Percentiles rank a stretch among this genome's conserved stretches.
phyloP scores from a whole-genome alignment of 1,140 invertebrate species.

The Archegozetes longisetosus region DNA sequence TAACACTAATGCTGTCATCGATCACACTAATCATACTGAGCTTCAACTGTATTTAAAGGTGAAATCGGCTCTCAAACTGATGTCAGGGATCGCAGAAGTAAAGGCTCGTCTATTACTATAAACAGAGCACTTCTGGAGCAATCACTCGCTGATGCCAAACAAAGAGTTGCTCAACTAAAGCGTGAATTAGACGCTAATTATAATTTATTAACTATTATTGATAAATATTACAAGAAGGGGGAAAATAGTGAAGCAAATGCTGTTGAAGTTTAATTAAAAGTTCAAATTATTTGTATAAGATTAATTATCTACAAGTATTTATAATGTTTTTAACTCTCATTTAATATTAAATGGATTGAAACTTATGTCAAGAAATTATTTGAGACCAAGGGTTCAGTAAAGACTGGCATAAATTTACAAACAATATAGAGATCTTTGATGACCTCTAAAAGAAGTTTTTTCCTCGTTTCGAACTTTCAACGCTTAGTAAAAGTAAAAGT shows the following conservation, averaged over 20 bases:
- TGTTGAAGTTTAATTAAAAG: constrained; percentile 9
- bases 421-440: too few relatives aligned
- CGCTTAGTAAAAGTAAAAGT: too few relatives aligned
- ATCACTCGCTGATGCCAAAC: constrained; percentile 14
- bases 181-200: constrained; percentile 16
- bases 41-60: background rate
- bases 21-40: background rate
- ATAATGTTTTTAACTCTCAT: too few relatives aligned
- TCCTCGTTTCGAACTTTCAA: too few relatives aligned
- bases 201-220: constrained; percentile 16
- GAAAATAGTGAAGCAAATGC: constrained; percentile 13
- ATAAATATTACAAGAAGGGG: constrained; percentile 17
- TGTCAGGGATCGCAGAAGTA: background rate
- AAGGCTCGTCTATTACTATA: background rate
- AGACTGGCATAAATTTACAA: too few relatives aligned
- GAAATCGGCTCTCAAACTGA: background rate
- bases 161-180: constrained; percentile 15
- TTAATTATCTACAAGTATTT: too few relatives aligned
- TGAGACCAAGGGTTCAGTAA: too few relatives aligned
- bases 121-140: constrained; percentile 10
- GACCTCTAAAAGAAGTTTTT: too few relatives aligned
- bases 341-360: too few relatives aligned
- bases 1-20: background rate
- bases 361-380: too few relatives aligned
- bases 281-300: too few relatives aligned